Evolutionary conservation across 2,797 vertebrate genomes (phyloP).

Genomic region (Clarias platycephalus): DNA sequence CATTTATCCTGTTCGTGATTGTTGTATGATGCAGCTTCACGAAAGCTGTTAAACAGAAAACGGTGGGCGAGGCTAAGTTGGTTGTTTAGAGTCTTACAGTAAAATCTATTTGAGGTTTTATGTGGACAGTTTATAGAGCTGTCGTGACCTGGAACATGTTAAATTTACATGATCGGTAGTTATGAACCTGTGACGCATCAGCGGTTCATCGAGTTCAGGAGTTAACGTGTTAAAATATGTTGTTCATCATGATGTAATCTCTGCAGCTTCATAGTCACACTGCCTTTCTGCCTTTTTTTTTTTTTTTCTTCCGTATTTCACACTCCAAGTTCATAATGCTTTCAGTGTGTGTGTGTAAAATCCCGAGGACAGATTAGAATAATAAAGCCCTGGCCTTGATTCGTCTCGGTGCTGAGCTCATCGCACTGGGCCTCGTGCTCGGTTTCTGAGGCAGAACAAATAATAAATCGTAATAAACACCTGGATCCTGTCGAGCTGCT

Average conservation of each 20-base stretch:
- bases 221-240: neutral
- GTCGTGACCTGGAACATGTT: neutral
- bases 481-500: too few relatives aligned
- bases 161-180: too few relatives aligned
- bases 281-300: neutral
- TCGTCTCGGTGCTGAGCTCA: neutral
- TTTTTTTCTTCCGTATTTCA: neutral
- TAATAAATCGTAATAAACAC: too few relatives aligned
- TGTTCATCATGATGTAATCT: neutral
- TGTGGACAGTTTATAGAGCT: neutral
- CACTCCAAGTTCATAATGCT: neutral
- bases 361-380: constrained; percentile 4
- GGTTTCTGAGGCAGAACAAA: too few relatives aligned
- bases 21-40: too few relatives aligned
- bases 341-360: neutral
- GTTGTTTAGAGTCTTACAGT: neutral
- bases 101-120: neutral
- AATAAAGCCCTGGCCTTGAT: constrained; percentile 20
- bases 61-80: too few relatives aligned
- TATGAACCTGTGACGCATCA: too few relatives aligned
- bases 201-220: neutral
- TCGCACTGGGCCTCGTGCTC: neutral
- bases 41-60: too few relatives aligned
- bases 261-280: neutral
- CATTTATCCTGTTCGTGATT: too few relatives aligned